These are phyloP conservation scores for Mantis religiosa DNA, from an alignment of 2,888 invertebrate species.

Conservation along the genomic window DNA sequence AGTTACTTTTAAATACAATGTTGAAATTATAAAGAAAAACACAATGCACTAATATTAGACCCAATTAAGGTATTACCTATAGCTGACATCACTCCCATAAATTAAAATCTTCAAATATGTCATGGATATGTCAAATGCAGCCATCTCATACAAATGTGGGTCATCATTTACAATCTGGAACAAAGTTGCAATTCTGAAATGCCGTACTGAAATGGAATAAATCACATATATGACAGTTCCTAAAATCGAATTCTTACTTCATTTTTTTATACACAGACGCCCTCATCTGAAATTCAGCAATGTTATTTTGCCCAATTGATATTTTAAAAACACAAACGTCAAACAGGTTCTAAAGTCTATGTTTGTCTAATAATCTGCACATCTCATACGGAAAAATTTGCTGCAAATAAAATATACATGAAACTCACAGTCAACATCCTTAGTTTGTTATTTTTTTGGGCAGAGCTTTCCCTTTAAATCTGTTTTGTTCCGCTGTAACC, in stretches of 20 bases:
- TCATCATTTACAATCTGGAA: constrained; percentile 26
- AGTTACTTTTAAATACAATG: neutral
- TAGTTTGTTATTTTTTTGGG: neutral
- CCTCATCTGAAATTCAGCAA: neutral
- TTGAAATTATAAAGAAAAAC: neutral
- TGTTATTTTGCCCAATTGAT: neutral
- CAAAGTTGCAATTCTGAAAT: neutral
- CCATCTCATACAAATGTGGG: constrained; percentile 20
- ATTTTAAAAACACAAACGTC: neutral
- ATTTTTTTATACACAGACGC: neutral
- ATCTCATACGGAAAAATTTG: neutral
- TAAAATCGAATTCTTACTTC: neutral
- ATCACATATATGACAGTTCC: neutral
- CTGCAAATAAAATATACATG: neutral
- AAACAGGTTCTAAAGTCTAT: neutral
- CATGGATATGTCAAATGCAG: constrained; percentile 11
- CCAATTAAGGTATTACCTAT: constrained; percentile 17
- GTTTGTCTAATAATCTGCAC: neutral
- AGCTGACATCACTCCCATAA: constrained; percentile 20
- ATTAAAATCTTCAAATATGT: constrained; percentile 27
- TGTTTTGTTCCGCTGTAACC: constrained; percentile 21
- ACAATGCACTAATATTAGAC: too few species aligned
- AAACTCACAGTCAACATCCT: neutral
- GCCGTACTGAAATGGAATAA: neutral
- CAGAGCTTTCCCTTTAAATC: constrained; percentile 20